Evolutionary conservation across 2,797 vertebrate genomes (phyloP), one percentile per base, ranked within the genome.

Genomic region (Austrolebias charrua): DNA sequence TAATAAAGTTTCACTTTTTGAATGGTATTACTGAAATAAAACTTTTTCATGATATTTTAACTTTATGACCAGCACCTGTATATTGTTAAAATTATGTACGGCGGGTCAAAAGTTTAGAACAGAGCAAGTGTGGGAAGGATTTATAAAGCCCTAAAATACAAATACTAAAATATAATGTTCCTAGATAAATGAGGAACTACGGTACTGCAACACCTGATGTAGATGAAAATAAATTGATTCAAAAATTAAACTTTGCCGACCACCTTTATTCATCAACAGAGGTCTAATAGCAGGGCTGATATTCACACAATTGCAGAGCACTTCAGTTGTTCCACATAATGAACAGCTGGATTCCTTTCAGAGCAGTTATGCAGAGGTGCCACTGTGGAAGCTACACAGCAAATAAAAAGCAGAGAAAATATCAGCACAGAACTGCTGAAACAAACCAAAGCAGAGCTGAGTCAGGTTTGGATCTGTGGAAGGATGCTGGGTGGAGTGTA

Each of bases 241-340:
- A 81, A 68, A 86, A 85, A 86, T 85, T 76, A 76, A 69, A 75
- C 82, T 93, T 84, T 91, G 91, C 90, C 86, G 91, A 94, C 91
- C 90, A 91, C 80, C 92, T 93, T 94, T 92, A 93, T 93, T 93
- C 91, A 93, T 89, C 86, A 90, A 93, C 90, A 92, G 91, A 93
- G 92, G 90, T 89, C 89, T 69, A 90, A 92, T 92, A 93, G 93
- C 93, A 94, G 93, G 92, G 91, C 88, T 89, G 71, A 90, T 90
- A 86, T 93, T 93, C 93, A 94, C 90, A 93, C 92, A 90, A 86
- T 72, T 88, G 82, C 78, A 86, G 73, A 91, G 86, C 89, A 92
- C 88, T 80, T 75, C 76, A 75, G 85, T 73, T 83, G 85, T 86
- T 90, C 89, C 86, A 88, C 81, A 88, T 81, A 87, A 79, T 76